These are phyloP conservation scores for Nansenia antarctica DNA, from an alignment of 2,113 vertebrate genomes.

Conservation along the genomic window DNA sequence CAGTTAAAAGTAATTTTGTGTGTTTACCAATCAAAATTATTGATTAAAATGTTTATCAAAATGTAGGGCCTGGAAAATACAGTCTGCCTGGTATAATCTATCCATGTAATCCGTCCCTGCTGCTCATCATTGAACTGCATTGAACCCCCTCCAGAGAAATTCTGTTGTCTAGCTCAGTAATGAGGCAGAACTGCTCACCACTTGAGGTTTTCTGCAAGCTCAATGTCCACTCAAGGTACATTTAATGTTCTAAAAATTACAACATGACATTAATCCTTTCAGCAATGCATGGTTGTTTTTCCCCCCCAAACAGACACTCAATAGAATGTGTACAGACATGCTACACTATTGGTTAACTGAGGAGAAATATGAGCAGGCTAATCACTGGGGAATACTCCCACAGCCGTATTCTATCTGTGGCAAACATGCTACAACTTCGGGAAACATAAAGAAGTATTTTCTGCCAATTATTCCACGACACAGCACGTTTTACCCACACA, in stretches of 20 bases:
- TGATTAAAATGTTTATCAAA: no score
- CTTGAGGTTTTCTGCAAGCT: conserved; percentile 25
- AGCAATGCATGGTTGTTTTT: conserved; percentile 27
- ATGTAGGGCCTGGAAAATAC: no score
- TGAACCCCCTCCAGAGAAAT: no score
- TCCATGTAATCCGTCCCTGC: no score
- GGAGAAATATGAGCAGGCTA: conserved; percentile 16
- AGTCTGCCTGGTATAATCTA: no score
- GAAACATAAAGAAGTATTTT: not conserved
- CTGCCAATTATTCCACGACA: not conserved
- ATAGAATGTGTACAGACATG: conserved; percentile 36
- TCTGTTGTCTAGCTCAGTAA: conserved; percentile 18
- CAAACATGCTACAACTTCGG: not conserved
- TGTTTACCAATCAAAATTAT: no score
- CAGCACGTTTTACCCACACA: not conserved
- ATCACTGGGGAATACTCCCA: conserved; percentile 24
- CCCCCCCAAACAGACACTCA: not conserved
- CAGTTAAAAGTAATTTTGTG: no score
- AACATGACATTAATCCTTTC: conserved; percentile 39
- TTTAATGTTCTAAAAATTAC: conserved; percentile 41
- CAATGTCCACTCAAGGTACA: conserved; percentile 11
- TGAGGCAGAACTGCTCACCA: conserved; percentile 11
- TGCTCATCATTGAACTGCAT: no score
- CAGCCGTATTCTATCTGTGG: not conserved
- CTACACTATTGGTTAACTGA: conserved; percentile 4